Evolutionary conservation across 2,888 invertebrate genomes (phyloP).

Genomic region (Latrodectus elegans): DNA sequence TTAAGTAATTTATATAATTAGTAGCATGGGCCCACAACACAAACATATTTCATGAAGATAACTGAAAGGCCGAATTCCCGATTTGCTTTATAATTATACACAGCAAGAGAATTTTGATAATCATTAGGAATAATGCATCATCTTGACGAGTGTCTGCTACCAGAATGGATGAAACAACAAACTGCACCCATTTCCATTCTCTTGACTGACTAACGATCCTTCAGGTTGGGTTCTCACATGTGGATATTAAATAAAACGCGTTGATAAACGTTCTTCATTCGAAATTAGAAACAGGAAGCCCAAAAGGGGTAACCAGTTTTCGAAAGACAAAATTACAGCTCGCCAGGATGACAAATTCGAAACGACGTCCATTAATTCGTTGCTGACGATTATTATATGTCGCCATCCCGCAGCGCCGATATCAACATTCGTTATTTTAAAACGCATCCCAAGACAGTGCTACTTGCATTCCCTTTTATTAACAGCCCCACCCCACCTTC

Average conservation of each 20-base stretch:
- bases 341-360: conserved; percentile 28
- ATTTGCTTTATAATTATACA: no score
- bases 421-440: conserved; percentile 54
- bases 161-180: neutral
- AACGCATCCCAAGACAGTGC: conserved; percentile 15
- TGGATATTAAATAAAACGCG: neutral
- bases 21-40: no score
- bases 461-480: conserved; percentile 10
- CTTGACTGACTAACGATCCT: neutral
- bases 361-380: conserved; percentile 63
- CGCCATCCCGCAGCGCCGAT: conserved; percentile 32
- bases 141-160: no score
- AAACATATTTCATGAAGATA: no score
- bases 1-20: no score
- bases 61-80: no score
- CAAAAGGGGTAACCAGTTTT: no score
- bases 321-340: neutral
- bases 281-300: neutral
- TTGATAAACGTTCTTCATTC: conserved; percentile 5
- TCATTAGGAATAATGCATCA: no score
- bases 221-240: neutral
- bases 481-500: neutral
- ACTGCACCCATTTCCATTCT: neutral
- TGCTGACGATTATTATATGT: conserved; percentile 57
- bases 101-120: no score